Evolutionary conservation across 2,888 invertebrate genomes (phyloP), one percentile per base, ranked within the genome.

Genomic region (Antheraea assamensis): DNA sequence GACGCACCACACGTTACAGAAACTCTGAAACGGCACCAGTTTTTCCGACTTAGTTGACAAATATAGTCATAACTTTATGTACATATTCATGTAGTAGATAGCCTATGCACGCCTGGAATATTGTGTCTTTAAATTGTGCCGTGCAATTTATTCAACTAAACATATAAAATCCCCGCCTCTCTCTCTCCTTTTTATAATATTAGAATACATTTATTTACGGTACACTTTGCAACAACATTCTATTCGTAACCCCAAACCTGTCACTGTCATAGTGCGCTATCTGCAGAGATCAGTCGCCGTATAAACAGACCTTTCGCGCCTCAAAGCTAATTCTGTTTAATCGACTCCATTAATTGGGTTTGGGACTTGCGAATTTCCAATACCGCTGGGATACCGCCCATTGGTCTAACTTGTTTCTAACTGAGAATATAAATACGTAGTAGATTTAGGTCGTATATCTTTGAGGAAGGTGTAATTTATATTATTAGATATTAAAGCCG

Each of bases 301-400:
- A 70, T 58, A 70, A 73, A 73, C 70, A 70, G 73, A 85, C 83
- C 85, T 83, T 90, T 90, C 85, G 85, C 90, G 89, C 90, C 88
- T 91, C 87, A 83, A 85, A 90, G 85, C 89, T 90, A 91, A 92
- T 92, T 91, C 87, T 84, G 87, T 88, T 90, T 89, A 92, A 93
- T 92, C 90, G 91, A 82, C 84, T 87, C 74, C 91, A 93, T 93
- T 93, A 93, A 92, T 93, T 91, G 90, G 88, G 84, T 85, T 85
- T 82, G 86, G 84, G 91, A 92, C 87, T 92, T 90, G 87, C 81
- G 85, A 88, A 91, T 91, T 87, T 91, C 84, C 84, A 82, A 88
- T 88, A 84, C 86, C 86, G 85, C 74, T 58, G 86, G 85, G 88
- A 86, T 70, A 47, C 61, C 58, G 73, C 47, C 66, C 73, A 71